Evolutionary conservation across 2,797 vertebrate species (phyloP).

Genomic region (Limnodromus scolopaceus): DNA sequence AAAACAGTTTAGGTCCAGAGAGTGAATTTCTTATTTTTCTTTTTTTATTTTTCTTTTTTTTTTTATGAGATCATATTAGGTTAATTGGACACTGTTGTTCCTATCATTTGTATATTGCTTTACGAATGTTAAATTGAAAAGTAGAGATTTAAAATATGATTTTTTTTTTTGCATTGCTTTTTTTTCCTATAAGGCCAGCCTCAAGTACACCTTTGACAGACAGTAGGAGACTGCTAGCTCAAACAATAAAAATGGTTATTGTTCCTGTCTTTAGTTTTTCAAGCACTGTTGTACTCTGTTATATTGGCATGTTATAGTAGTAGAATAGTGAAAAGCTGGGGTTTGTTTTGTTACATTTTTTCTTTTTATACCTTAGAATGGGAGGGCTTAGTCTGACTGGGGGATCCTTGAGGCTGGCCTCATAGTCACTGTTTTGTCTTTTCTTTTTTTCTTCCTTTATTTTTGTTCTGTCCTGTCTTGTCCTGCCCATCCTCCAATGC

Average conservation of each 20-base stretch:
- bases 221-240: slow-evolving; percentile 70
- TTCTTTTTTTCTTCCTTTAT: slow-evolving; percentile 92
- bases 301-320: slow-evolving; percentile 53
- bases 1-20: slow-evolving; percentile 81
- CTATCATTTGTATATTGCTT: slow-evolving; percentile 78
- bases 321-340: slow-evolving; percentile 52
- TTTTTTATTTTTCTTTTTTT: neutral
- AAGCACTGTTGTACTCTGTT: slow-evolving; percentile 27
- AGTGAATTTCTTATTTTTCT: slow-evolving; percentile 39
- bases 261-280: slow-evolving; percentile 59
- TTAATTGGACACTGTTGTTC: slow-evolving; percentile 73
- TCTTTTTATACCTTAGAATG: slow-evolving; percentile 71
- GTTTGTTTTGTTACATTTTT: slow-evolving; percentile 17
- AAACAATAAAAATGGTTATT: neutral
- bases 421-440: slow-evolving; percentile 98
- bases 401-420: slow-evolving; percentile 91
- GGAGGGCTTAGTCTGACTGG: slow-evolving; percentile 85
- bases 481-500: slow-evolving; percentile 96
- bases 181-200: slow-evolving; percentile 87
- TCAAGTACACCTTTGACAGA: slow-evolving; percentile 84
- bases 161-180: slow-evolving; percentile 89
- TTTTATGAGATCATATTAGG: slow-evolving; percentile 52
- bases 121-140: slow-evolving; percentile 79
- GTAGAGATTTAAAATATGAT: slow-evolving; percentile 78
- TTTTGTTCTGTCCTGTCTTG: slow-evolving; percentile 93